phyloP scores from a whole-genome alignment of 2,888 invertebrate species.

The Timema podura region DNA sequence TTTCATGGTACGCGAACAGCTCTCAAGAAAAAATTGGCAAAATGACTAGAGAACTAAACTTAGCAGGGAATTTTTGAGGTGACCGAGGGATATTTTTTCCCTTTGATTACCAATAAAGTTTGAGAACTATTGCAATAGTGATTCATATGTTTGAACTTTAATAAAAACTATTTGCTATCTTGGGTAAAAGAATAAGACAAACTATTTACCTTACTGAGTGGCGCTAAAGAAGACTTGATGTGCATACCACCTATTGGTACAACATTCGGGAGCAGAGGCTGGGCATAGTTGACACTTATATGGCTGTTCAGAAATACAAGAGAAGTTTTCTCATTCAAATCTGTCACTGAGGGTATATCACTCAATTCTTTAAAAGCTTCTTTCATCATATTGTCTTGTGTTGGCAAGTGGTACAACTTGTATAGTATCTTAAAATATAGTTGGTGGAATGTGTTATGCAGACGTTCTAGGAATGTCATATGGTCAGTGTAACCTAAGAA shows the following conservation, averaged over 20 bases:
- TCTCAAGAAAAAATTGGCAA: no score
- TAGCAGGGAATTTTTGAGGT: no score
- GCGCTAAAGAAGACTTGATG: no score
- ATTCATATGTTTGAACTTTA: no score
- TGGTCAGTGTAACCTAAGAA: conserved; percentile 48
- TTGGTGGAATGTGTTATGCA: conserved; percentile 47
- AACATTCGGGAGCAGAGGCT: conserved; percentile 5
- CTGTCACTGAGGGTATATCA: conserved; percentile 23
- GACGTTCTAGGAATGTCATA: conserved; percentile 46
- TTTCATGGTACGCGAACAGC: no score
- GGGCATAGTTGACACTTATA: conserved; percentile 31
- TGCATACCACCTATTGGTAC: conserved; percentile 19
- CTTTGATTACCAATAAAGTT: no score
- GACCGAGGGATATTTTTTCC: no score
- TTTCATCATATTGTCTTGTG: conserved; percentile 14
- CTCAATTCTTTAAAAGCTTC: conserved; percentile 8
- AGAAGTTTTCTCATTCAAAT: conserved; percentile 31
- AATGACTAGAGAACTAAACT: no score
- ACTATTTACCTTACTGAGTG: no score
- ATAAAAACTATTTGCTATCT: no score
- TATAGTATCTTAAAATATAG: not conserved
- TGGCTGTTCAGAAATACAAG: conserved; percentile 34
- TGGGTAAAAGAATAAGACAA: no score
- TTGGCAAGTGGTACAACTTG: conserved; percentile 12
- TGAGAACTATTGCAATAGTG: no score